These are phyloP conservation scores for Nycticorax nycticorax DNA, from an alignment of 2,113 vertebrate genomes.

Conservation along the genomic window DNA sequence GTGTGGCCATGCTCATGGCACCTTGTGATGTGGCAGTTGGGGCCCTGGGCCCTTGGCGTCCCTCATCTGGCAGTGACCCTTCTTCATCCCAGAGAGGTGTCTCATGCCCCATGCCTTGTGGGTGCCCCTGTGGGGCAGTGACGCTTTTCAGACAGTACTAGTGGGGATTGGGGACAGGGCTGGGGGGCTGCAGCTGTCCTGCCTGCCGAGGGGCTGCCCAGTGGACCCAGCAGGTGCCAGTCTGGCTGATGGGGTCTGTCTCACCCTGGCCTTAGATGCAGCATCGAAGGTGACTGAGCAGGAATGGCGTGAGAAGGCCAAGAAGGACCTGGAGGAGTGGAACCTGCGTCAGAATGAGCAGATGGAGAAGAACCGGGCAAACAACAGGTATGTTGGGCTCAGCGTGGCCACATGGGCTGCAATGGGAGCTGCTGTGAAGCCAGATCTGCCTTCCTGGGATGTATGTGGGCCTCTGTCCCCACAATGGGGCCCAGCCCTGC, in stretches of 20 bases:
- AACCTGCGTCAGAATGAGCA: conserved; percentile 94
- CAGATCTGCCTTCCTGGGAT: not conserved
- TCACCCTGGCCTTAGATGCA: conserved; percentile 71
- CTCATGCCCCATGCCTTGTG: rapidly evolving
- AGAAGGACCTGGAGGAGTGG: conserved; percentile 97
- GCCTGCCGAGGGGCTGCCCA: not conserved
- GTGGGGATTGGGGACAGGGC: not conserved
- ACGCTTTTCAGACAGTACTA: not conserved
- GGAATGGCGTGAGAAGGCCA: conserved; percentile 94
- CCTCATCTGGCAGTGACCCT: not conserved
- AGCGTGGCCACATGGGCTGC: not conserved
- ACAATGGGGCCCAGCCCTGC: not conserved
- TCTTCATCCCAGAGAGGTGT: not conserved
- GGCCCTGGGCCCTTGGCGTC: not conserved
- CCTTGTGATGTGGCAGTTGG: rapidly evolving
- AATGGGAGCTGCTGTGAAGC: not conserved
- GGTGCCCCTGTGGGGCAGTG: not conserved
- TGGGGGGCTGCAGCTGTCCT: not conserved
- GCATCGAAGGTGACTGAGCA: conserved; percentile 91
- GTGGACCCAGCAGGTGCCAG: not conserved
- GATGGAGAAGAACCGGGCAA: conserved; percentile 95
- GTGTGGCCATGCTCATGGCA: not conserved
- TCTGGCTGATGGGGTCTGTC: not conserved
- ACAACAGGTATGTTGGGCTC: conserved; percentile 83
- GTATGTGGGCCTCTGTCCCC: not conserved